Conservation (phyloP, 2,113 vertebrate species). For the Onychostoma macrolepis region DNA sequence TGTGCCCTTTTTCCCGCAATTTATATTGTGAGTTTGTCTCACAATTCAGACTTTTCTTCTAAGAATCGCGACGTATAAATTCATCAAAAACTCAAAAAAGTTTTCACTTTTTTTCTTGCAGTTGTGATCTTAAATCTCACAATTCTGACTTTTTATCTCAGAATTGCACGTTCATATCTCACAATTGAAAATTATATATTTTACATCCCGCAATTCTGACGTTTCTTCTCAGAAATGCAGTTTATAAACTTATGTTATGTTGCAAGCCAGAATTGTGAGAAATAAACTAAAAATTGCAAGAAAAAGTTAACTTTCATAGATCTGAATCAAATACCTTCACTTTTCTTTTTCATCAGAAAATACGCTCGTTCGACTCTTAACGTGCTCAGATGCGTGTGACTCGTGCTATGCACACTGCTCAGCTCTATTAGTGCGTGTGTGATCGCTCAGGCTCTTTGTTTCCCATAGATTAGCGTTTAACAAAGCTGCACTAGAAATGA, state of each 20-base stretch:
- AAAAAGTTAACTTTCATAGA: not conserved
- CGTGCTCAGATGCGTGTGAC: not conserved
- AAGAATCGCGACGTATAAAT: too few species aligned
- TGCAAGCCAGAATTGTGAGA: not conserved
- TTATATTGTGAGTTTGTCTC: too few species aligned
- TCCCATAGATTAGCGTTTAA: not conserved
- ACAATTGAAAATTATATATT: too few species aligned
- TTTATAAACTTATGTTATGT: not conserved
- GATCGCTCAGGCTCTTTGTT: not conserved
- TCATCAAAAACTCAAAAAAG: too few species aligned
- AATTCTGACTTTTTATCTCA: too few species aligned
- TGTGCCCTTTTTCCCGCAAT: too few species aligned
- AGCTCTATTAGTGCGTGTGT: not conserved
- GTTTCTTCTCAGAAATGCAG: too few species aligned
- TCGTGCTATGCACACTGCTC: not conserved
- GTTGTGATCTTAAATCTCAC: too few species aligned
- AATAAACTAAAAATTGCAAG: not conserved
- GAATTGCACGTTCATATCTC: too few species aligned
- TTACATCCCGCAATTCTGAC: too few species aligned
- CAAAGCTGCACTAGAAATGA: conserved; percentile 1
- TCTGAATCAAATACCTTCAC: not conserved
- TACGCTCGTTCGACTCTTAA: not conserved
- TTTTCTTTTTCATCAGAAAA: not conserved
- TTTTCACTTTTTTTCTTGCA: too few species aligned
- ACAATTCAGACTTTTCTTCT: too few species aligned